These are phyloP conservation scores for Microctonus aethiopoides DNA, from an alignment of 2,888 invertebrate genomes.

Conservation along the genomic window DNA sequence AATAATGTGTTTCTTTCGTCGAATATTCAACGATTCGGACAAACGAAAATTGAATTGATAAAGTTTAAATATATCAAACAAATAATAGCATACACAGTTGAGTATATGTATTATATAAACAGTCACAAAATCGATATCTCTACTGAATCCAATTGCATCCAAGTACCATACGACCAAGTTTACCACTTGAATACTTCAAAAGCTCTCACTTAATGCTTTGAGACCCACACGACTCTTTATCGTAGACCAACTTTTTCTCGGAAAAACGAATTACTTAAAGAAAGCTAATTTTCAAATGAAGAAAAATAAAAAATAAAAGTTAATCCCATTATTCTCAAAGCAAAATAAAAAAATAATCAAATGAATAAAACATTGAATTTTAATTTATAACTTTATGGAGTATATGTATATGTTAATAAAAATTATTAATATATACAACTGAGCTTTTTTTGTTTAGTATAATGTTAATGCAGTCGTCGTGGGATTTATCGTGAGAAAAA, in stretches of 20 bases:
- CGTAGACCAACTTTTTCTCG: background rate
- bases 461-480: slow-evolving; percentile 1
- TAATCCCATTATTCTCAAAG: background rate
- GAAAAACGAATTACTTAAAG: background rate
- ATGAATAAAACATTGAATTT: background rate
- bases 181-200: slow-evolving; percentile 12
- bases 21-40: background rate
- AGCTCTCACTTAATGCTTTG: slow-evolving; percentile 11
- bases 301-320: background rate
- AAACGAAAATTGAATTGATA: slow-evolving; percentile 3
- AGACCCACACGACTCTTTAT: background rate
- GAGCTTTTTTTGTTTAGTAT: background rate
- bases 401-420: background rate
- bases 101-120: background rate
- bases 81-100: background rate
- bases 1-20: too few species aligned
- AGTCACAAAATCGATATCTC: slow-evolving; percentile 10
- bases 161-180: slow-evolving; percentile 17
- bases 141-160: slow-evolving; percentile 13
- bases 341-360: background rate
- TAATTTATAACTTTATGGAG: background rate
- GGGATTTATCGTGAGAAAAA: slow-evolving; percentile 21
- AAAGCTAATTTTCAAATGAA: background rate
- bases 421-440: background rate
- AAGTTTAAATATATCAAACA: slow-evolving; percentile 3